Evolutionary conservation across 1,140 invertebrate genomes (phyloP).

Genomic region (Physella acuta): DNA sequence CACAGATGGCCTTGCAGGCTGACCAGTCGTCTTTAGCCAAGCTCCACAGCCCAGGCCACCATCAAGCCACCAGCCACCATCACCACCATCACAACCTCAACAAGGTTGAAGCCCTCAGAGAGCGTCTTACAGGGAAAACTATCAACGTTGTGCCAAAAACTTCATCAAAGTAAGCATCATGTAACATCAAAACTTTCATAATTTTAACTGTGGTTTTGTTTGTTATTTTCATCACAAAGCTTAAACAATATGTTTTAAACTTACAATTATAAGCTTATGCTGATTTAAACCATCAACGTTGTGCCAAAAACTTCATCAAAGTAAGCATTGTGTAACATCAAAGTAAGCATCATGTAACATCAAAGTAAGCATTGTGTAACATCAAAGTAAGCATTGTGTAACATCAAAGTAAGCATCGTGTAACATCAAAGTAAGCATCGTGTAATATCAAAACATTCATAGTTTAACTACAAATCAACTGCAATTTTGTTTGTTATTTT

Average conservation of each 20-base stretch:
- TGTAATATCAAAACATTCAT: not conserved
- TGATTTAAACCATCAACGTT: conserved; percentile 2
- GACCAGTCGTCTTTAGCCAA: conserved; percentile 25
- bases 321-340: conserved; percentile 15
- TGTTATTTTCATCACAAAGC: not conserved
- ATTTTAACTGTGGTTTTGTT: not conserved
- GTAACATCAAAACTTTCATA: not conserved
- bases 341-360: too few species aligned
- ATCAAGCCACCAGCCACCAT: not conserved
- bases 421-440: too few species aligned
- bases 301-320: conserved; percentile 24
- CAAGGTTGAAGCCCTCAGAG: conserved; percentile 31
- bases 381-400: too few species aligned
- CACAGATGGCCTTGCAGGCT: not conserved
- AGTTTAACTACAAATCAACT: too few species aligned
- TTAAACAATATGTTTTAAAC: too few species aligned
- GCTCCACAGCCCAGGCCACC: conserved; percentile 21
- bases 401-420: too few species aligned
- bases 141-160: conserved; percentile 18
- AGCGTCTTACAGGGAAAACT: conserved; percentile 31
- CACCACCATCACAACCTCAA: conserved; percentile 23
- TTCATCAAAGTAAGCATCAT: conserved; percentile 19
- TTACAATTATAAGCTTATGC: too few species aligned
- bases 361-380: too few species aligned
- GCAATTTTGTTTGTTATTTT: not conserved